Conservation (phyloP, 2,797 vertebrate genomes). For the Enteromius fasciolatus region DNA sequence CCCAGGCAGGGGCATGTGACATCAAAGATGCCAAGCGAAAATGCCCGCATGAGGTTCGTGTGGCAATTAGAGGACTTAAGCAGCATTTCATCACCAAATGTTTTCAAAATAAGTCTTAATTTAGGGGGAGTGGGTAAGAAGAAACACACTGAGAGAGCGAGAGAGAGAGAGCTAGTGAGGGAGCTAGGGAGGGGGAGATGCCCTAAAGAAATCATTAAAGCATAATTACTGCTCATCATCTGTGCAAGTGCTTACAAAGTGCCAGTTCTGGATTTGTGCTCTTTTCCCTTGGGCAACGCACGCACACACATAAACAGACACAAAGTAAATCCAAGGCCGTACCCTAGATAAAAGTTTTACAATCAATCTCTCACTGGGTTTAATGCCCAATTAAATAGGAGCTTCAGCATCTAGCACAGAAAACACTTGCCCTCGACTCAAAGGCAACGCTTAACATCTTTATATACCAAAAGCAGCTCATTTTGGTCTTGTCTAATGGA, state of each 20-base stretch:
- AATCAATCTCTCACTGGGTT: conserved; percentile 41
- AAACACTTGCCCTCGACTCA: conserved; percentile 12
- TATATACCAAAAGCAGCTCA: not conserved
- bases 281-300: conserved; percentile 65
- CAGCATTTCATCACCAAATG: conserved; percentile 74
- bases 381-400: conserved; percentile 49
- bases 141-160: conserved; percentile 24
- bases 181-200: conserved; percentile 65
- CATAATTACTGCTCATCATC: conserved; percentile 79
- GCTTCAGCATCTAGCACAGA: conserved; percentile 18
- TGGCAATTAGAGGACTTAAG: conserved; percentile 74
- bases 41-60: conserved; percentile 63
- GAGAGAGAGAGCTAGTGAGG: conserved; percentile 21
- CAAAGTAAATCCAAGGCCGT: conserved; percentile 54
- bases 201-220: conserved; percentile 82
- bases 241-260: conserved; percentile 79
- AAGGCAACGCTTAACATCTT: conserved; percentile 35
- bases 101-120: conserved; percentile 80
- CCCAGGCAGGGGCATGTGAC: conserved; percentile 65
- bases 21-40: conserved; percentile 71
- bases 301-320: conserved; percentile 56
- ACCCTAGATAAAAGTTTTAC: conserved; percentile 47
- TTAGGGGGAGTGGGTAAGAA: conserved; percentile 49
- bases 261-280: conserved; percentile 71
- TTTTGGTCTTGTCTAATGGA: conserved; percentile 30